Conservation (phyloP, 1,140 invertebrate genomes). For the Drosophila pallidifrons region DNA sequence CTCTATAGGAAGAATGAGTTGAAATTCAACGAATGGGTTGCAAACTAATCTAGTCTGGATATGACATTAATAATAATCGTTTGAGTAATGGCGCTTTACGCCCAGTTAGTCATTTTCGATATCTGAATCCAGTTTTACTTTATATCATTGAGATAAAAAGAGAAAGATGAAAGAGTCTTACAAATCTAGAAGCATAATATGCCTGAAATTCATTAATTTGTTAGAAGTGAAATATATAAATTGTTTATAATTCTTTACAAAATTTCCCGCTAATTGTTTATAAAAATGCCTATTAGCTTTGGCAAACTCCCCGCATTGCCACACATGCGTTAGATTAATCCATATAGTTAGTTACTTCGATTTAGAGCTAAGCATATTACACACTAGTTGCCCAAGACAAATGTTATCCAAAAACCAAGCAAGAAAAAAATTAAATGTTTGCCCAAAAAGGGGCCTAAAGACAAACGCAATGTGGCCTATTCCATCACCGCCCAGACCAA, state of each 20-base stretch:
- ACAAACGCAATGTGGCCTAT: constrained; percentile 73
- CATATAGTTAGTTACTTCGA: constrained; percentile 45
- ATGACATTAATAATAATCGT: too few species aligned
- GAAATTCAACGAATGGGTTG: too few species aligned
- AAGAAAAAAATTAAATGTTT: constrained; percentile 44
- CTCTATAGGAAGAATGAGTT: too few species aligned
- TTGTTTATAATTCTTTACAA: too few species aligned
- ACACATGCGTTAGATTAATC: constrained; percentile 57
- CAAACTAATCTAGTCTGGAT: too few species aligned
- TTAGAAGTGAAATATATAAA: too few species aligned
- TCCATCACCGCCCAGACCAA: constrained; percentile 53
- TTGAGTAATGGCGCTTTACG: too few species aligned
- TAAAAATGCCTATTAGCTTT: constrained; percentile 8
- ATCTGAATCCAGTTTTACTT: not conserved
- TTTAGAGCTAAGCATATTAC: constrained; percentile 26
- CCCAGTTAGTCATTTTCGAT: not conserved
- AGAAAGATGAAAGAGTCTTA: too few species aligned
- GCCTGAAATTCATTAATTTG: too few species aligned
- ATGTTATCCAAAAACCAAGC: constrained; percentile 47
- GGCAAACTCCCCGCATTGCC: constrained; percentile 34
- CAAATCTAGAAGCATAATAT: too few species aligned
- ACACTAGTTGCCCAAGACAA: constrained; percentile 31
- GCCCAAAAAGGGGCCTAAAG: constrained; percentile 67
- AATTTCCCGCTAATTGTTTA: not conserved
- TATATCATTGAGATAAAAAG: too few species aligned